phyloP scores from a whole-genome alignment of 2,888 invertebrate genomes.

The Stenolophus ochropezus region DNA sequence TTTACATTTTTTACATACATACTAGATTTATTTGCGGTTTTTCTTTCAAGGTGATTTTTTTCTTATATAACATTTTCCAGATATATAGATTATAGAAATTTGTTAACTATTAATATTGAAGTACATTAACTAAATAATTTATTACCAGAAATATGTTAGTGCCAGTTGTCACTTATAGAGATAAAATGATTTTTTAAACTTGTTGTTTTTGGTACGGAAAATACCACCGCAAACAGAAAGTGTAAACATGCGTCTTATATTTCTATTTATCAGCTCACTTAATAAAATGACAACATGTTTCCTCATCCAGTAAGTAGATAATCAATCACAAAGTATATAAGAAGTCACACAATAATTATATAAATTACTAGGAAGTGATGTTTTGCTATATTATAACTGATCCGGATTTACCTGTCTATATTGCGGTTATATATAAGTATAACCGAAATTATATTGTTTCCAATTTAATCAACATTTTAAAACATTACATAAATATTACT shows the following conservation, averaged over 20 bases:
- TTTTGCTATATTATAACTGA: too few relatives aligned
- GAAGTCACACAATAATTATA: slow-evolving; percentile 6
- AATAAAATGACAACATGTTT: slow-evolving; percentile 7
- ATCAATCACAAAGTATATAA: neutral
- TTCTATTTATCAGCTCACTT: slow-evolving; percentile 1
- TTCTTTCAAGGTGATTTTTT: neutral
- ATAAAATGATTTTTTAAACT: neutral
- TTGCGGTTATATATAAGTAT: too few relatives aligned
- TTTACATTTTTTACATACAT: neutral
- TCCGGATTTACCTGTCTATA: too few relatives aligned
- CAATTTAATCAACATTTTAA: too few relatives aligned
- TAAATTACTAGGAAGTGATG: neutral
- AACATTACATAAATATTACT: too few relatives aligned
- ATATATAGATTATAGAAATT: neutral
- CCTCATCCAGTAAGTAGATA: neutral
- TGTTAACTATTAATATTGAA: neutral
- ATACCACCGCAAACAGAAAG: neutral
- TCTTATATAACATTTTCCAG: neutral
- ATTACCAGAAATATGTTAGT: neutral
- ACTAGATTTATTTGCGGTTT: slow-evolving; percentile 10
- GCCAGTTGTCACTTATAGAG: neutral
- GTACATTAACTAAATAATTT: neutral
- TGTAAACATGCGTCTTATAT: slow-evolving; percentile 12
- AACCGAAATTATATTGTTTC: too few relatives aligned
- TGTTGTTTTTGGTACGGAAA: neutral